phyloP scores from a whole-genome alignment of 2,888 invertebrate species.

The Arctia plantaginis region DNA sequence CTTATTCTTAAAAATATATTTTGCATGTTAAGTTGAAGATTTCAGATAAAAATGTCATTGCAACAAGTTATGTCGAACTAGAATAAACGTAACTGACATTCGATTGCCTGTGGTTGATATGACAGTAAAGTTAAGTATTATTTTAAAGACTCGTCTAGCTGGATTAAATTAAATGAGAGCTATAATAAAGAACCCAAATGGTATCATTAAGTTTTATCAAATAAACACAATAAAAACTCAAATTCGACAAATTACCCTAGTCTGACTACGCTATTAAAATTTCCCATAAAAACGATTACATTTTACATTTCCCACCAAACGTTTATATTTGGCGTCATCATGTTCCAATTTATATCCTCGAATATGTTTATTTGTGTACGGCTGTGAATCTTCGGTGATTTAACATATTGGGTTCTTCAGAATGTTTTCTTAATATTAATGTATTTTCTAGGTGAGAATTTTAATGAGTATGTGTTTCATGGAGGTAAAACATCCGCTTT shows the following conservation, averaged over 20 bases:
- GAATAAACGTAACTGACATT: background rate
- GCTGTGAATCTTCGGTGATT: constrained; percentile 42
- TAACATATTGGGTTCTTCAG: constrained; percentile 35
- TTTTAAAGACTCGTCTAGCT: background rate
- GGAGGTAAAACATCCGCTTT: background rate
- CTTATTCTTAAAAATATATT: background rate
- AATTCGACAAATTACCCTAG: constrained; percentile 3
- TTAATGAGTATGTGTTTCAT: background rate
- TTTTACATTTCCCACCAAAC: constrained; percentile 18
- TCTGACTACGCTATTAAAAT: constrained; percentile 6
- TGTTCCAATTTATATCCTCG: constrained; percentile 33
- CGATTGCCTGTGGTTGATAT: background rate
- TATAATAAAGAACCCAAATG: background rate
- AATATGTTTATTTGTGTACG: constrained; percentile 39
- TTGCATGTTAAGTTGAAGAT: background rate
- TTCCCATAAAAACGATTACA: constrained; percentile 17
- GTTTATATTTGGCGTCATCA: constrained; percentile 29
- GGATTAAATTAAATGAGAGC: background rate
- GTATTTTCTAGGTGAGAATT: constrained; percentile 1
- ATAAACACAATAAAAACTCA: background rate
- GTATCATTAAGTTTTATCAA: background rate
- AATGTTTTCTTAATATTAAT: constrained; percentile 21
- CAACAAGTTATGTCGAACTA: background rate
- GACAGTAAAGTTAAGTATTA: background rate
- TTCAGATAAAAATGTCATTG: background rate